phyloP scores from a whole-genome alignment of 2,797 vertebrate species.

The Pantherophis alleghaniensis region DNA sequence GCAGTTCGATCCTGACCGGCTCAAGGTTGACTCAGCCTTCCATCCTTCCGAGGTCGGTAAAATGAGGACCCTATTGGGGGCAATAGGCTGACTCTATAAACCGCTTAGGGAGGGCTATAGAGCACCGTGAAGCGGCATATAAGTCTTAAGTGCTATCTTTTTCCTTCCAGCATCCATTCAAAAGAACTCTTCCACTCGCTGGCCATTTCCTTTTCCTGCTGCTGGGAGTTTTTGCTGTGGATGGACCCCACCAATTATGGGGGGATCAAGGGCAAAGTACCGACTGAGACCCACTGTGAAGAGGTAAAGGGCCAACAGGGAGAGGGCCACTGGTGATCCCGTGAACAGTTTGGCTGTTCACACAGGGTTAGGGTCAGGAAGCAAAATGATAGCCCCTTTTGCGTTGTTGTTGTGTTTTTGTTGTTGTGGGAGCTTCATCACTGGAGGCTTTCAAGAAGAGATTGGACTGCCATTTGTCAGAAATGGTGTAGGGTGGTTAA shows the following conservation, averaged over 20 bases:
- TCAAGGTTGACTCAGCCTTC: too few relatives aligned
- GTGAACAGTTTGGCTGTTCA: neutral
- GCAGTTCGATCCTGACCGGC: too few relatives aligned
- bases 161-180: conserved; percentile 85
- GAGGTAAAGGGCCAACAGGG: conserved; percentile 74
- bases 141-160: neutral
- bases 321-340: fast-evolving
- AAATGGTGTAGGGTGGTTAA: too few relatives aligned
- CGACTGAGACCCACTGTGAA: conserved; percentile 76
- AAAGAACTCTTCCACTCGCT: conserved; percentile 96
- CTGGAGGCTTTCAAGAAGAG: too few relatives aligned
- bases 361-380: neutral
- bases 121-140: neutral
- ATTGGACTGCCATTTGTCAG: too few relatives aligned
- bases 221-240: conserved; percentile 98
- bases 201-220: conserved; percentile 93
- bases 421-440: too few relatives aligned
- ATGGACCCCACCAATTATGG: conserved; percentile 94
- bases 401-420: too few relatives aligned
- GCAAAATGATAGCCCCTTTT: too few relatives aligned
- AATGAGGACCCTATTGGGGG: too few relatives aligned
- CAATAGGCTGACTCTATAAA: too few relatives aligned
- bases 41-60: too few relatives aligned
- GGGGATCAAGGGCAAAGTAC: conserved; percentile 90
- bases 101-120: too few relatives aligned